A percentile compares a stretch with the other conserved stretches of the same genome.
Evolutionary conservation across 2,888 invertebrate genomes (phyloP).

Genomic region (Tryphoninae sp.): DNA sequence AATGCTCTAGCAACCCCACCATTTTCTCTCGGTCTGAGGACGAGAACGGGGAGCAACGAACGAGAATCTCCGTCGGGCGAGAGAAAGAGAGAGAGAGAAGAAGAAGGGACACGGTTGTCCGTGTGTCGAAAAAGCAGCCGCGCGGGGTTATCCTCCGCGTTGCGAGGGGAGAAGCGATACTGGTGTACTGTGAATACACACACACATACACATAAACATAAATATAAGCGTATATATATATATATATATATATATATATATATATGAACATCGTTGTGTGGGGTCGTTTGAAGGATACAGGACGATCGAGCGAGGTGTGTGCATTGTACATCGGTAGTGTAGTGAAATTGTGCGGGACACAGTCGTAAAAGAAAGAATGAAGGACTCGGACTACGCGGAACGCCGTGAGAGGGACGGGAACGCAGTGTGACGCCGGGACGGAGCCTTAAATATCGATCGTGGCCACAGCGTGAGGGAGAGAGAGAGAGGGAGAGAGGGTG

Average conservation of each 20-base stretch:
- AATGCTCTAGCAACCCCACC: neutral
- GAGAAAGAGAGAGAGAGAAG: slow-evolving; percentile 2
- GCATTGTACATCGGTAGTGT: neutral
- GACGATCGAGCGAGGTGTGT: neutral
- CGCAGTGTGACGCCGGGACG: slow-evolving; percentile 71
- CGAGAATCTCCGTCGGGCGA: slow-evolving; percentile 38
- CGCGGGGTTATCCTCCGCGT: slow-evolving; percentile 18
- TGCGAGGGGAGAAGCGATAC: neutral
- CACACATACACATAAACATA: neutral
- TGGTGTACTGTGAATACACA: neutral
- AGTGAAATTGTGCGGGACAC: neutral
- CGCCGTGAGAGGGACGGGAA: slow-evolving; percentile 67
- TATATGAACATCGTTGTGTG: neutral
- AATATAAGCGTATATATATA: neutral
- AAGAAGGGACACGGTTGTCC: neutral
- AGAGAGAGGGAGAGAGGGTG: slow-evolving; percentile 63
- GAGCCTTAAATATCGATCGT: slow-evolving; percentile 79
- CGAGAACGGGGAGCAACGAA: slow-evolving; percentile 59
- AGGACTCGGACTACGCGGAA: slow-evolving; percentile 51
- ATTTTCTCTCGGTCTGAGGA: slow-evolving; percentile 33
- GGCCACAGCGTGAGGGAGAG: slow-evolving; percentile 58
- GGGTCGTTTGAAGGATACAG: slow-evolving; percentile 1
- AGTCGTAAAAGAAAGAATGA: slow-evolving; percentile 31
- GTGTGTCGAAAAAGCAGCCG: slow-evolving; percentile 37
- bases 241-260: slow-evolving; percentile 13